Conservation (phyloP, 2,797 vertebrate genomes). For the Pipistrellus pipistrellus region DNA sequence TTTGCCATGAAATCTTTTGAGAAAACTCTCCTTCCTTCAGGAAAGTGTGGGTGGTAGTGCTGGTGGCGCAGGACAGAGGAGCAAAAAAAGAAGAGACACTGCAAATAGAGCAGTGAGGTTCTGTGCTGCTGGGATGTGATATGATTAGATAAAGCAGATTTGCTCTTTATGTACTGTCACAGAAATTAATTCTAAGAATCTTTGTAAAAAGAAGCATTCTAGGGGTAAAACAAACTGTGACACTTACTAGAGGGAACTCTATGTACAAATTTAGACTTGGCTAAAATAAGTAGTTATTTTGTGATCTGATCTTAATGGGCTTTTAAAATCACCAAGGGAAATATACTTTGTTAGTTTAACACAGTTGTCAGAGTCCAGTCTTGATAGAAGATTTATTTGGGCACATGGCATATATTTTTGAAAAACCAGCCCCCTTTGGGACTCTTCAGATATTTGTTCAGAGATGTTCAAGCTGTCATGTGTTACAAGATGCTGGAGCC, state of each 20-base stretch:
- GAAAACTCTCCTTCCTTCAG: slow-evolving; percentile 64
- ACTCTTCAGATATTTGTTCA: slow-evolving; percentile 59
- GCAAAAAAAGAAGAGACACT: not conserved
- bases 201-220: slow-evolving; percentile 55
- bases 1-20: slow-evolving; percentile 67
- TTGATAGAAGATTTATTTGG: not conserved
- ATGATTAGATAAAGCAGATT: not conserved
- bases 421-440: slow-evolving; percentile 60
- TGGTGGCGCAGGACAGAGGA: not conserved
- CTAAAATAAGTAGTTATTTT: slow-evolving; percentile 57
- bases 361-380: slow-evolving; percentile 1
- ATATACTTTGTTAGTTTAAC: slow-evolving; percentile 30
- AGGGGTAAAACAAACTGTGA: slow-evolving; percentile 1
- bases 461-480: slow-evolving; percentile 65
- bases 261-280: not conserved
- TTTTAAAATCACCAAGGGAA: not conserved
- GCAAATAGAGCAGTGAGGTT: not conserved
- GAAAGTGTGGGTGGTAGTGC: not conserved
- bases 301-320: not conserved
- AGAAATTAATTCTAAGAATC: slow-evolving; percentile 29
- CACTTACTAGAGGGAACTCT: slow-evolving; percentile 1
- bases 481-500: slow-evolving; percentile 1
- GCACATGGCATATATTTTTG: slow-evolving; percentile 56
- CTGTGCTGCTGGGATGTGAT: not conserved
- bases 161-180: slow-evolving; percentile 32